phyloP scores from a whole-genome alignment of 30 jellyfish, hydroid and myxozoan species.

The Cassiopea andromeda region DNA sequence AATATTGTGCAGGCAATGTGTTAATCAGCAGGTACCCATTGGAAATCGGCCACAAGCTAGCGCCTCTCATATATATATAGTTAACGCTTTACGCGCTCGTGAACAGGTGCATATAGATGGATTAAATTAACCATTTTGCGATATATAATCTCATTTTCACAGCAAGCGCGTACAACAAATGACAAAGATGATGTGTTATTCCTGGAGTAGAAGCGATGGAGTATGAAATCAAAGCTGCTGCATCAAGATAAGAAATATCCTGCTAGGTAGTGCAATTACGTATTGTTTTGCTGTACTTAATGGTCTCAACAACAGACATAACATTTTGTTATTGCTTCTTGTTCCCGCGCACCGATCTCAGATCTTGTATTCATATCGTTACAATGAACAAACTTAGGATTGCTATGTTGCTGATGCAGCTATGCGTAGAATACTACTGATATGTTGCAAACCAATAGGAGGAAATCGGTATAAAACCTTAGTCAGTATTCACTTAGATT shows the following conservation, averaged over 20 bases:
- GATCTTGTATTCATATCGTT: too few relatives aligned
- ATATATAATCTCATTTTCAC: background rate
- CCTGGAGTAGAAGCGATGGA: background rate
- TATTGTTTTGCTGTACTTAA: background rate
- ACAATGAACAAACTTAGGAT: too few relatives aligned
- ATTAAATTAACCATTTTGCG: background rate
- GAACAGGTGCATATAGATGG: background rate
- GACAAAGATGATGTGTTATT: background rate
- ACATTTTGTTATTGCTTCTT: too few relatives aligned
- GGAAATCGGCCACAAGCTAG: conserved; percentile 1
- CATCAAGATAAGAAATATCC: background rate
- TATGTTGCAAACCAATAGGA: too few relatives aligned
- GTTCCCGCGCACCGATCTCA: too few relatives aligned
- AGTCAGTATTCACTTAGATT: too few relatives aligned
- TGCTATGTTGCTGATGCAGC: too few relatives aligned
- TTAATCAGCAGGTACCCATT: background rate
- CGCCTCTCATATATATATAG: background rate
- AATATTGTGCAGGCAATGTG: background rate
- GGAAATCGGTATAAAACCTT: too few relatives aligned
- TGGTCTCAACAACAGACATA: background rate
- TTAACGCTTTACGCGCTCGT: background rate
- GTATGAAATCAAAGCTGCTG: background rate
- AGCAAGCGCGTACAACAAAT: background rate
- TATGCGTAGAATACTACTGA: too few relatives aligned
- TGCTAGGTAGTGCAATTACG: background rate